These are phyloP conservation scores for Ictidomys tridecemlineatus DNA, from an alignment of 2,113 vertebrate genomes.

Conservation along the genomic window DNA sequence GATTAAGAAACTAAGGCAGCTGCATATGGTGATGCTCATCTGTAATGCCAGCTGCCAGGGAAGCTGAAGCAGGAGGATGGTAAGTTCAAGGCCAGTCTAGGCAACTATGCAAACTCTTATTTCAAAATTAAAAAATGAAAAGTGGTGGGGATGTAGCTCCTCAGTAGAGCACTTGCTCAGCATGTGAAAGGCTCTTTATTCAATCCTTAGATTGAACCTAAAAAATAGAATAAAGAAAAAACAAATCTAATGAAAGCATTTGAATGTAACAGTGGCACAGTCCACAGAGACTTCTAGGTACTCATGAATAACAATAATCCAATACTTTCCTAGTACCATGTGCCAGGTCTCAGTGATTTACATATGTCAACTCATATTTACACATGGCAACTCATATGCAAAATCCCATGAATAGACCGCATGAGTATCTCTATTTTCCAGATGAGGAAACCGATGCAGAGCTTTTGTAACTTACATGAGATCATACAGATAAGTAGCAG, in stretches of 20 bases:
- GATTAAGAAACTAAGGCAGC: slow-evolving; percentile 22
- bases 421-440: slow-evolving; percentile 34
- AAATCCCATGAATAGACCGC: background rate
- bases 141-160: background rate
- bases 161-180: background rate
- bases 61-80: background rate
- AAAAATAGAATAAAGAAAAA: background rate
- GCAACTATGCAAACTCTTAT: background rate
- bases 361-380: background rate
- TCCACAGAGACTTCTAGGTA: background rate
- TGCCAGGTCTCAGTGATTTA: background rate
- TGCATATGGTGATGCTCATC: background rate
- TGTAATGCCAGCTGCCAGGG: background rate
- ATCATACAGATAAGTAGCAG: background rate
- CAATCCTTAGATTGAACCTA: background rate
- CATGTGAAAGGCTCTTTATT: background rate
- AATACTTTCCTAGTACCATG: background rate
- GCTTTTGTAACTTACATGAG: background rate
- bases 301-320: background rate
- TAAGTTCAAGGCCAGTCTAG: background rate
- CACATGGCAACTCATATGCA: background rate
- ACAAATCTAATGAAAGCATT: background rate
- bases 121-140: background rate
- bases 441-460: slow-evolving; percentile 11
- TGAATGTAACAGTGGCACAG: background rate